These are phyloP conservation scores for Calyptommatus sinebrachiatus DNA, from an alignment of 2,113 vertebrate genomes.

Conservation along the genomic window DNA sequence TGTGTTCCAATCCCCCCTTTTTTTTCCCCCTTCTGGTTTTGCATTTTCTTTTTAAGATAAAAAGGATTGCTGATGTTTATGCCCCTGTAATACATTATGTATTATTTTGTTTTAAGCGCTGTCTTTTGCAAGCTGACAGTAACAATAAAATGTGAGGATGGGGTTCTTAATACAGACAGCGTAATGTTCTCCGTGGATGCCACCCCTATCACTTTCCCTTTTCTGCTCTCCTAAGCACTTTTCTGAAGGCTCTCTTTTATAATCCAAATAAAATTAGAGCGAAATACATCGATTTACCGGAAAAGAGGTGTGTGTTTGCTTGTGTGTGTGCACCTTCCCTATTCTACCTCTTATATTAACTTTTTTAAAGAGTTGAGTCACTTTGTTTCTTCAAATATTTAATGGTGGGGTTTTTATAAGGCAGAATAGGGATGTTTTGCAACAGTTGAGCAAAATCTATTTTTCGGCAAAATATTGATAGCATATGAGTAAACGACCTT, in stretches of 20 bases:
- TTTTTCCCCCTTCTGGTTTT: slow-evolving; percentile 58
- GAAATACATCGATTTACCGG: slow-evolving; percentile 87
- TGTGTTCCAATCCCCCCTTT: background rate
- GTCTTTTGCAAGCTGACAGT: slow-evolving; percentile 99
- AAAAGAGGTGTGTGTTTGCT: slow-evolving; percentile 66
- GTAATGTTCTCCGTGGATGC: slow-evolving; percentile 88
- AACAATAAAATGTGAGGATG: slow-evolving; percentile 99
- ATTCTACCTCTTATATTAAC: slow-evolving; percentile 39
- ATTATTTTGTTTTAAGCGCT: slow-evolving; percentile 98
- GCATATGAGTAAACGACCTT: background rate
- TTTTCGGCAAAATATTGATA: background rate
- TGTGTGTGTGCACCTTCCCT: slow-evolving; percentile 32
- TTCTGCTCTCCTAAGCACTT: slow-evolving; percentile 97
- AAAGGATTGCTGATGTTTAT: slow-evolving; percentile 91
- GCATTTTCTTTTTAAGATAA: slow-evolving; percentile 93
- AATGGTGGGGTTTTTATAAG: slow-evolving; percentile 57
- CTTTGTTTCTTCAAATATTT: slow-evolving; percentile 48
- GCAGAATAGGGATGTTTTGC: slow-evolving; percentile 56
- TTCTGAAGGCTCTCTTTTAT: slow-evolving; percentile 91
- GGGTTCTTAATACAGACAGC: slow-evolving; percentile 99
- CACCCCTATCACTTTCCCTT: slow-evolving; percentile 68
- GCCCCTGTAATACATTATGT: slow-evolving; percentile 94
- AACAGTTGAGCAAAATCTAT: slow-evolving; percentile 31
- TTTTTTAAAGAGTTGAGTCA: slow-evolving; percentile 10
- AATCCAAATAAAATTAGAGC: slow-evolving; percentile 94